A percentile compares a stretch with the other conserved stretches of the same genome.
Conservation (phyloP, 2,888 invertebrate genomes). For the Amblyjoppa fuscipennis region DNA sequence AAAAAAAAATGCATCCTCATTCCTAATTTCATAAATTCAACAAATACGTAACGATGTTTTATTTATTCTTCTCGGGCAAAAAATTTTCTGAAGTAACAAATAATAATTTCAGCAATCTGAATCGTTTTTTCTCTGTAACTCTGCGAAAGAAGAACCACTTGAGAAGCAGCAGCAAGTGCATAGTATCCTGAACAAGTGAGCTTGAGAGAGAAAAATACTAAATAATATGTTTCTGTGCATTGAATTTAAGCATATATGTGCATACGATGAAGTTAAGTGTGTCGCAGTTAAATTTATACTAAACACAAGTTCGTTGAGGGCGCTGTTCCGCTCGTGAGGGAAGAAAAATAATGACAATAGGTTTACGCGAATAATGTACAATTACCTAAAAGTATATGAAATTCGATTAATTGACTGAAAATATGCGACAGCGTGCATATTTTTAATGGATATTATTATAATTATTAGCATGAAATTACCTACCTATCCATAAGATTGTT, state of each 20-base stretch:
- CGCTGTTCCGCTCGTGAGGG: background rate
- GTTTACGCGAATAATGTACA: conserved; percentile 53
- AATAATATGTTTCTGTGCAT: conserved; percentile 33
- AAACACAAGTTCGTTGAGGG: conserved; percentile 31
- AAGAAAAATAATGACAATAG: conserved; percentile 25
- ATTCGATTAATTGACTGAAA: conserved; percentile 37
- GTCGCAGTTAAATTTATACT: conserved; percentile 37
- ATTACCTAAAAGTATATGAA: conserved; percentile 42
- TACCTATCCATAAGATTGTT: conserved; percentile 73
- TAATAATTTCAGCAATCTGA: conserved; percentile 3
- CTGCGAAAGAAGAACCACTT: background rate
- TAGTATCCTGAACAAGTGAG: background rate
- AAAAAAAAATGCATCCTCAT: conserved; percentile 15
- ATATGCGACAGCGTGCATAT: conserved; percentile 14
- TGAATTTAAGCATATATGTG: conserved; percentile 54
- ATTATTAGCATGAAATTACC: background rate
- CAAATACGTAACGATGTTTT: conserved; percentile 46
- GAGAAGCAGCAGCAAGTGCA: background rate
- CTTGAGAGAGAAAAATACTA: conserved; percentile 34
- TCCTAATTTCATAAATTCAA: conserved; percentile 52
- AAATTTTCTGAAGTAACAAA: conserved; percentile 39
- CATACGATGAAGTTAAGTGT: conserved; percentile 45
- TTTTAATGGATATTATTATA: background rate
- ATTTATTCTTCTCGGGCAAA: conserved; percentile 44
- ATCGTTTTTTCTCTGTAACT: background rate